Conservation (phyloP, 2,888 invertebrate species). For the Metopia argyrocephala region DNA sequence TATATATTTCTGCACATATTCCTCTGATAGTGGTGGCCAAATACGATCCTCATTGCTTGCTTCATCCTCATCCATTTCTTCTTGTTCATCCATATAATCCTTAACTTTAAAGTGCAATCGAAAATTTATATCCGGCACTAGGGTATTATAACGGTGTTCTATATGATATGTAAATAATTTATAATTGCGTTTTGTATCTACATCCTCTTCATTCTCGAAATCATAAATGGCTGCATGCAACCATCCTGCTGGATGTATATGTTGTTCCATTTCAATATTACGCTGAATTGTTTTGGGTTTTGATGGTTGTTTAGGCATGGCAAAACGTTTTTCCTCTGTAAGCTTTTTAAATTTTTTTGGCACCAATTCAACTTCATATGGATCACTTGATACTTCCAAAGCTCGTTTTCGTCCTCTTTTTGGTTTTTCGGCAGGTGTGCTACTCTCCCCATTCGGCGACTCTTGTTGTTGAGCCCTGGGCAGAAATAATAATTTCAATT, state of each 20-base stretch:
- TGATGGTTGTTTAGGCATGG: conserved; percentile 10
- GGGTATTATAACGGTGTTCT: conserved; percentile 76
- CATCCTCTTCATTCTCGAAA: conserved; percentile 73
- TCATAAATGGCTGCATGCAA: conserved; percentile 73
- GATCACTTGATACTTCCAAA: conserved; percentile 68
- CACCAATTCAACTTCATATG: conserved; percentile 70
- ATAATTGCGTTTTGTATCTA: conserved; percentile 76
- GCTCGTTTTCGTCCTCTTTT: conserved; percentile 70
- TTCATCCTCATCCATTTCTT: conserved; percentile 53
- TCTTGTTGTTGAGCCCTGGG: conserved; percentile 50
- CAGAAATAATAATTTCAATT: not conserved
- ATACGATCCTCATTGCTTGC: conserved; percentile 39
- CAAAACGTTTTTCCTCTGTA: conserved; percentile 71
- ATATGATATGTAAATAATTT: conserved; percentile 75
- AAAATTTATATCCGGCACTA: conserved; percentile 74
- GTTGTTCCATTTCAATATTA: conserved; percentile 67
- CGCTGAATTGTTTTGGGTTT: conserved; percentile 56
- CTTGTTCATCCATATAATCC: conserved; percentile 73
- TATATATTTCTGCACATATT: conserved; percentile 73
- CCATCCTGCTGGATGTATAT: conserved; percentile 73
- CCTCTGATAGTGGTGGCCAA: conserved; percentile 70
- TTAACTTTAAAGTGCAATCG: conserved; percentile 74
- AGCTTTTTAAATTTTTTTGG: conserved; percentile 71
- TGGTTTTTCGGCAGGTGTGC: conserved; percentile 60
- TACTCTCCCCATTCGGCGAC: not conserved